Evolutionary conservation across 2,113 vertebrate genomes (phyloP), one percentile per base, ranked within the genome.

Genomic region (Xiphophorus couchianus): DNA sequence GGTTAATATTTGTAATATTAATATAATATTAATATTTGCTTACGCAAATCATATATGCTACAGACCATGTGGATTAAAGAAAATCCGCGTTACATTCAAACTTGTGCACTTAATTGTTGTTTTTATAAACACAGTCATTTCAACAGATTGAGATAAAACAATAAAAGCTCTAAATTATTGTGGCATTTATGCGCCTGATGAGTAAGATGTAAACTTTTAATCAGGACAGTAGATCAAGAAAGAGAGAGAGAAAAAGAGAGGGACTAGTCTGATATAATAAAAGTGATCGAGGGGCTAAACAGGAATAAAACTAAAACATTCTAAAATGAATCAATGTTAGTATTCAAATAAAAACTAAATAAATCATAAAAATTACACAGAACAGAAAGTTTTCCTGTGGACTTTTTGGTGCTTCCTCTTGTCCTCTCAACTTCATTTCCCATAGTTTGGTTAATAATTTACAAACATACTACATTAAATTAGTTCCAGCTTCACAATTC

Each of bases 401-500:
- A 73, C 51, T 62, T 82, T 37, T 80, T 78, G 61, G 62, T 77
- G 62, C 29, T 70, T 82, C 33, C 17, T 76, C 42, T 78, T 19
- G 63, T 82, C 33, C 22, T 76, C 42, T 76, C 25, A 63, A 3
- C 54, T 62, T 27, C 74, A 4, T 70, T 54, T 69, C 48, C 74
- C 66, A 76, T 44, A 35, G 35, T 71, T 61, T 30, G 28, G 35
- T 84, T 77, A 44, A 80, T 77, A 30, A 66, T 14, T 64, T 76
- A 78, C 69, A 74, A 71, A 17, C 48, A 42, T 81, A 79, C 79
- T 77, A 78, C 74, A 84, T 60, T 42, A 54, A 77, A 73, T 17
- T 68, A 19, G 71, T 44, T 68, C 61, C 4, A 79, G n/a, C 27
- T 30, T 69, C 19, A 71, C 71, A 84, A 66, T 35, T 9, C 63